phyloP scores from a whole-genome alignment of 2,888 invertebrate genomes.

The Cephus runcator region DNA sequence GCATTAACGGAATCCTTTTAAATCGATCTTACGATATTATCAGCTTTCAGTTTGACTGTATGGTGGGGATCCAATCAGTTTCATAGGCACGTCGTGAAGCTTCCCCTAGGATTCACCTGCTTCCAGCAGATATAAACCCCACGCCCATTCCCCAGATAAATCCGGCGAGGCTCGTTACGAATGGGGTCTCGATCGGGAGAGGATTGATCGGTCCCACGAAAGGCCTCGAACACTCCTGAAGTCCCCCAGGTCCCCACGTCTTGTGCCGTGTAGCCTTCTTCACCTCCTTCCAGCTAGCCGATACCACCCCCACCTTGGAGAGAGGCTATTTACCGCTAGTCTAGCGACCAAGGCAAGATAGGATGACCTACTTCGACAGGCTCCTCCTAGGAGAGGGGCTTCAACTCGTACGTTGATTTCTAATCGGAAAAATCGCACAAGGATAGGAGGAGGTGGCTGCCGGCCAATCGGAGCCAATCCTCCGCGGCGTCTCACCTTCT shows the following conservation, averaged over 20 bases:
- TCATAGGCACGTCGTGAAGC: conserved; percentile 38
- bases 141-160: not conserved
- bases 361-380: conserved; percentile 63
- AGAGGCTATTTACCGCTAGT: conserved; percentile 52
- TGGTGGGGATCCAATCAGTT: not conserved
- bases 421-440: conserved; percentile 61
- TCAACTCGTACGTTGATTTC: conserved; percentile 55
- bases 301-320: conserved; percentile 42
- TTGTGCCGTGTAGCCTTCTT: not conserved
- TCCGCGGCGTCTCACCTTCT: conserved; percentile 31
- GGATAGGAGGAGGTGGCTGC: conserved; percentile 30
- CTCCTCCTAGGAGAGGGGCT: conserved; percentile 64
- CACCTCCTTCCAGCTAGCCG: conserved; percentile 13
- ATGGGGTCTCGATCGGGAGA: not conserved
- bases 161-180: not conserved
- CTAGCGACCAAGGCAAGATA: conserved; percentile 52
- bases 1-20: not conserved
- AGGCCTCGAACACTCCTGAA: not conserved
- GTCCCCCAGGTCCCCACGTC: not conserved
- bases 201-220: not conserved
- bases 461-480: conserved; percentile 42
- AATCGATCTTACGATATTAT: not conserved
- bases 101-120: conserved; percentile 43
- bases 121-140: not conserved
- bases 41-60: not conserved